Evolutionary conservation across 2,113 vertebrate species (phyloP).

Genomic region (Gopherus flavomarginatus): DNA sequence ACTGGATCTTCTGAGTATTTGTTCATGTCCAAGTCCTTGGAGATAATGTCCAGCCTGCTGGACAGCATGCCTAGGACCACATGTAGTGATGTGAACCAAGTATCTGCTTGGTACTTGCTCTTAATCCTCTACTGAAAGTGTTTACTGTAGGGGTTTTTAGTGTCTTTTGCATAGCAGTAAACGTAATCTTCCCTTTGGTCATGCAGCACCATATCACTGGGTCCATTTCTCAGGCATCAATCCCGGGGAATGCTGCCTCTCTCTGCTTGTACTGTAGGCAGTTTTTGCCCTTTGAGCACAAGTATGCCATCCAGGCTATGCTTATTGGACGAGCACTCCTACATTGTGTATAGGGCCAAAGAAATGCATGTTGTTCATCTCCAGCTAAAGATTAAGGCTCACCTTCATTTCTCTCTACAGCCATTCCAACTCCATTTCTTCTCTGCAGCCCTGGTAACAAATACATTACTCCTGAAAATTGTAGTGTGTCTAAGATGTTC

Average conservation of each 20-base stretch:
- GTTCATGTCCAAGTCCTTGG: not conserved
- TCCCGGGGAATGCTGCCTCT: not conserved
- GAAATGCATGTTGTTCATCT: not conserved
- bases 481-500: not conserved
- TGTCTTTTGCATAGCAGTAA: not conserved
- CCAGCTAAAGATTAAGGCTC: not conserved
- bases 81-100: not conserved
- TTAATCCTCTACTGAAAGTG: not conserved
- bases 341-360: not conserved
- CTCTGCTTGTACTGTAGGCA: accelerated
- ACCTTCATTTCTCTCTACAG: not conserved
- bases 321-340: not conserved
- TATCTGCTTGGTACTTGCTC: not conserved
- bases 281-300: not conserved
- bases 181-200: not conserved
- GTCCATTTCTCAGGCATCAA: not conserved
- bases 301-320: not conserved
- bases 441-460: not conserved
- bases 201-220: not conserved
- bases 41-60: not conserved
- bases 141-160: not conserved
- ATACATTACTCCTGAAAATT: not conserved
- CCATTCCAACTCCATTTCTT: not conserved
- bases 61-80: accelerated
- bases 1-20: not conserved